Evolutionary conservation across 2,113 vertebrate species (phyloP), one percentile per base, ranked within the genome.

Genomic region (Centropristis striata): DNA sequence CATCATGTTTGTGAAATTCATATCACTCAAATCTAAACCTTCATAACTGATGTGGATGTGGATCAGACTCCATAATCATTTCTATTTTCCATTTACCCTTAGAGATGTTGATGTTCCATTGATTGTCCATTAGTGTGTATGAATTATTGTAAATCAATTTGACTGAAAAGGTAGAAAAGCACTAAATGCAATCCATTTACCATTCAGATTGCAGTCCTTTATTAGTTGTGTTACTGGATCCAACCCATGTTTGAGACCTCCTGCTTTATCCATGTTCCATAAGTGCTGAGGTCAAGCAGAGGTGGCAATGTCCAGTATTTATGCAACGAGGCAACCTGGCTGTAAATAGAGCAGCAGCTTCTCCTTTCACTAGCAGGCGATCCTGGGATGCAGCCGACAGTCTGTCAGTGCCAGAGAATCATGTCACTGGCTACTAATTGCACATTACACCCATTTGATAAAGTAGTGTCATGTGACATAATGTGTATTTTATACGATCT

Each of bases 341-440:
- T 80, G 53, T 25, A 79, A 78, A 75, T 84, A 81, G 75, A 70
- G 27, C 51, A 55, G 47, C 3, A 8, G 64, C 58, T 83, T 67
- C 84, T 71, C 42, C 58, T n/a, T 59, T 46, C 25, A 51, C 69
- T 20, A 53, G 21, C 47, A 47, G 28, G 60, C 16, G 25, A 65
- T 70, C 23, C 39, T 32, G 64, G 55, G 36, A 41, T 57, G 46
- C 47, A 57, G 55, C 44, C 73, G 80, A 63, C 61, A 32, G 67
- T 39, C 15, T 47, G 69, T 49, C 54, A 15, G 37, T 23, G 6
- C 68, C 21, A 37, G 4, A 16, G 28, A 69, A n/a, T 27, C n/a
- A 15, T 47, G 69, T 41, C 41, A 27, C 18, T 55, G 39, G 11
- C 15, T 55, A 37, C 49, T 57, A 6, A 42, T 11, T 25, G 4